Base-by-base conservation (phyloP, 2,113 vertebrate genomes). In the Cyanocitta stelleri region DNA sequence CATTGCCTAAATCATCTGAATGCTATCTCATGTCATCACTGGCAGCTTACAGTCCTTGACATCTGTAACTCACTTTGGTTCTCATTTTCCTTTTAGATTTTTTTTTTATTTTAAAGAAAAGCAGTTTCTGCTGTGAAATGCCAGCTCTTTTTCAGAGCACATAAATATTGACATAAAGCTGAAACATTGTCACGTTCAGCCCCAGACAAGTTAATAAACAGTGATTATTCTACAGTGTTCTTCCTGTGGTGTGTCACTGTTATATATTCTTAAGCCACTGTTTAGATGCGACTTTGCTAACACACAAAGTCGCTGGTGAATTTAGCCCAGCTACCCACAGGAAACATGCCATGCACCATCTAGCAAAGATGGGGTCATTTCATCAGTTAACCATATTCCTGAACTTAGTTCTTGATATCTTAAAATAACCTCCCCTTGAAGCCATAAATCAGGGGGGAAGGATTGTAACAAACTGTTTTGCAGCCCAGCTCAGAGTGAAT, bases 391-490 rank as follows among this genome's bases (percentile, higher is more conserved):
- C 49, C 44, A 17, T 83, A 63, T 46, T 92, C 59, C 56, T 56
- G 54, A 61, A 54, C 71, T 24, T 67, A 67, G 30, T 37, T 93
- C 61, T 74, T 43, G 52, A 11, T 49, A 32, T 74, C 71, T 93
- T 88, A 90, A 96, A 93, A 94, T 71, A 97, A 80, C 24, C 21
- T 83, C n/a, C 73, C 23, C 46, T 83, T 46, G n/a, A 59, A 90
- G 63, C 27, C 52, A 69, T 64, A 94, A 87, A 94, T 72, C 46
- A 62, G 62, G 16, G 14, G 12, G 6, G 21, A 79, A 85, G 63
- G 44, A 55, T 13, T 26, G 54, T 66, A 77, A 49, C 13, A 52
- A 86, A 84, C 23, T 21, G 35, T 55, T 92, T 29, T 71, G 48
- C 61, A 74, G 85, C 20, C 67, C 67, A 18, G 61, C 18, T 39